A percentile compares a stretch with the other conserved stretches of the same genome.
phyloP scores from a whole-genome alignment of 2,113 vertebrate genomes.

The Channa maculata region DNA sequence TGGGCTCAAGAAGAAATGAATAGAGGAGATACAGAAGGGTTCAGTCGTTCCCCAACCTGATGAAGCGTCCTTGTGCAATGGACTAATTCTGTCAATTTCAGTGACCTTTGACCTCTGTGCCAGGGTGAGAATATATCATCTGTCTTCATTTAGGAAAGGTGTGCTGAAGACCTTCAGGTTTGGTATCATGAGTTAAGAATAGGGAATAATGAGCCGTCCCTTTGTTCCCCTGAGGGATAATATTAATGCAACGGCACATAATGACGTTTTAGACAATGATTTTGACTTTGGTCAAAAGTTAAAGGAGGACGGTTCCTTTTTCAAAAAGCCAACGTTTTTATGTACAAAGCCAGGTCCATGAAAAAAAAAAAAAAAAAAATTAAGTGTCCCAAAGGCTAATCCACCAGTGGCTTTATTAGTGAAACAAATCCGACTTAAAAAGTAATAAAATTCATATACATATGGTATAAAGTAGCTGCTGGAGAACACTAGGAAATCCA shows the following conservation, averaged over 20 bases:
- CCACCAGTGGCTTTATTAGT: too few species aligned
- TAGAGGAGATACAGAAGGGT: conserved; percentile 17
- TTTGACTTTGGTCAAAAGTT: neutral
- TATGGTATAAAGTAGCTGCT: too few species aligned
- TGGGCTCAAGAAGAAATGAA: conserved; percentile 59
- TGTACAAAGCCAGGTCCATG: neutral
- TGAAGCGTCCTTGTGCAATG: conserved; percentile 53
- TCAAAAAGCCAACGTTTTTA: too few species aligned
- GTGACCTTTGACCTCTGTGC: conserved; percentile 24
- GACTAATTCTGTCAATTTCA: conserved; percentile 2
- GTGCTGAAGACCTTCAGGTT: neutral
- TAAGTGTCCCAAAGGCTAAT: too few species aligned
- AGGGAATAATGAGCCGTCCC: neutral
- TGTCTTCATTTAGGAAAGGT: neutral
- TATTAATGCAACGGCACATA: neutral
- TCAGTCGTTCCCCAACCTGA: conserved; percentile 26
- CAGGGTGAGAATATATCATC: neutral
- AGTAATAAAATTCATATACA: too few species aligned
- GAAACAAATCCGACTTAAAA: too few species aligned
- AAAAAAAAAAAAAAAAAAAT: too few species aligned
- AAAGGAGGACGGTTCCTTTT: neutral
- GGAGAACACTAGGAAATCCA: too few species aligned
- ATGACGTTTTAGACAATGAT: neutral
- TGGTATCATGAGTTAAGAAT: neutral
- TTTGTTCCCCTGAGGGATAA: neutral